Conservation (phyloP, 2,113 vertebrate species). For the Silurus glanis region DNA sequence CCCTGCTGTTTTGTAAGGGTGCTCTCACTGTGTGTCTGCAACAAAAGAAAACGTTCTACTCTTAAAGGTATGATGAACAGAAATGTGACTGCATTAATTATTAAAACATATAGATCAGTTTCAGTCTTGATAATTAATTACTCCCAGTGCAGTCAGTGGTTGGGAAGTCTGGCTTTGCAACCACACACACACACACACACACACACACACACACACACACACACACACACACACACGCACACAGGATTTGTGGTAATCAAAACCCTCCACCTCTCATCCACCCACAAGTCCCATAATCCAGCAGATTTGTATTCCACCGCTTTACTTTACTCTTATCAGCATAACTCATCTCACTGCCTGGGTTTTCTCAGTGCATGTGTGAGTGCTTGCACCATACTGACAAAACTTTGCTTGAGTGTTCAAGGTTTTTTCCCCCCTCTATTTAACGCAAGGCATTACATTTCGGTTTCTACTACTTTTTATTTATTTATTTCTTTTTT, state of each 20-base stretch:
- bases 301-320: constrained; percentile 71
- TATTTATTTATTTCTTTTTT: constrained; percentile 5
- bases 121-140: background rate
- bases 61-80: too few relatives aligned
- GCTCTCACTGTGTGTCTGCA: too few relatives aligned
- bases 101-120: too few relatives aligned
- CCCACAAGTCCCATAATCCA: constrained; percentile 74
- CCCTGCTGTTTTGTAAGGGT: too few relatives aligned
- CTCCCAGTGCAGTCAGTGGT: background rate
- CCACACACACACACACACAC: background rate
- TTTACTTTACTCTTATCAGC: constrained; percentile 65
- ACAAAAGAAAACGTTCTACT: too few relatives aligned
- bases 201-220: constrained; percentile 16
- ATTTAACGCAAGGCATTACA: constrained; percentile 38
- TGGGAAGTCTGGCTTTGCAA: constrained; percentile 4
- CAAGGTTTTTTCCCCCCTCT: constrained; percentile 40
- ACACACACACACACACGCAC: constrained; percentile 18
- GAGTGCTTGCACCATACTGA: constrained; percentile 14
- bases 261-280: constrained; percentile 62
- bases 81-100: background rate
- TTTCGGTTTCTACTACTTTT: constrained; percentile 17
- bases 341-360: constrained; percentile 71
- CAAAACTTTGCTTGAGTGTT: background rate
- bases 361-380: constrained; percentile 64
- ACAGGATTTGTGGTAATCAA: constrained; percentile 25